Evolutionary conservation across 92 coral and sea anemone species (phyloP).

Genomic region (Epizoanthus stellaris): DNA sequence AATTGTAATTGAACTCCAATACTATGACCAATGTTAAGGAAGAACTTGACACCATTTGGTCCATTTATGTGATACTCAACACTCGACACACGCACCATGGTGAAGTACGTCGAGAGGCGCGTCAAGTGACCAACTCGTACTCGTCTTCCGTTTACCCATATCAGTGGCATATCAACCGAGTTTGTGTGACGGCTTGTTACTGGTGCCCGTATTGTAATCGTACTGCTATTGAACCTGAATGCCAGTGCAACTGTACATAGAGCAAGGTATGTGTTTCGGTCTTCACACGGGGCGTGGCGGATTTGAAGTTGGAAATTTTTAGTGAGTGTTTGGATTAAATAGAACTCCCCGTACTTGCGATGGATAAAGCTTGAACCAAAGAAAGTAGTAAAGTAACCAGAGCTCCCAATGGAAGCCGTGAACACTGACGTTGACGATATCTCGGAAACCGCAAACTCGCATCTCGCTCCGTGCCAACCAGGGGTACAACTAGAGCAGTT

Average conservation of each 20-base stretch:
- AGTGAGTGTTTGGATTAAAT: conserved; percentile 31
- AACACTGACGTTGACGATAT: conserved; percentile 22
- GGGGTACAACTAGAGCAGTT: conserved; percentile 52
- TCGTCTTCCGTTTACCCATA: conserved; percentile 57
- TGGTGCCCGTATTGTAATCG: conserved; percentile 53
- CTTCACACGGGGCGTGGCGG: conserved; percentile 60
- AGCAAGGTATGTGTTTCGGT: conserved; percentile 23
- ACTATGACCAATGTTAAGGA: conserved; percentile 60
- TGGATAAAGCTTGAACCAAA: conserved; percentile 57
- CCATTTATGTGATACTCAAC: conserved; percentile 61
- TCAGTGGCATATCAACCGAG: conserved; percentile 27
- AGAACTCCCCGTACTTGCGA: conserved; percentile 58
- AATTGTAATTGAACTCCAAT: conserved; percentile 46
- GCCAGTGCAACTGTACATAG: conserved; percentile 63
- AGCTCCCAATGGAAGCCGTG: conserved; percentile 53
- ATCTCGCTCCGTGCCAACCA: conserved; percentile 67
- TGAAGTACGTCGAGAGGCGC: conserved; percentile 41
- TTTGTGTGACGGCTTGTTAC: conserved; percentile 18
- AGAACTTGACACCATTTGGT: conserved; percentile 47
- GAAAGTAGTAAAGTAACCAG: conserved; percentile 54
- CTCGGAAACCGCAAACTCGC: conserved; percentile 51
- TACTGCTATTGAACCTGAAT: conserved; percentile 39
- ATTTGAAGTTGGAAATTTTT: conserved; percentile 60
- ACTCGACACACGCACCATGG: conserved; percentile 55
- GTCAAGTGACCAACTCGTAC: conserved; percentile 62